Evolutionary conservation across 2,797 vertebrate species (phyloP).

Genomic region (Octomys mimax): DNA sequence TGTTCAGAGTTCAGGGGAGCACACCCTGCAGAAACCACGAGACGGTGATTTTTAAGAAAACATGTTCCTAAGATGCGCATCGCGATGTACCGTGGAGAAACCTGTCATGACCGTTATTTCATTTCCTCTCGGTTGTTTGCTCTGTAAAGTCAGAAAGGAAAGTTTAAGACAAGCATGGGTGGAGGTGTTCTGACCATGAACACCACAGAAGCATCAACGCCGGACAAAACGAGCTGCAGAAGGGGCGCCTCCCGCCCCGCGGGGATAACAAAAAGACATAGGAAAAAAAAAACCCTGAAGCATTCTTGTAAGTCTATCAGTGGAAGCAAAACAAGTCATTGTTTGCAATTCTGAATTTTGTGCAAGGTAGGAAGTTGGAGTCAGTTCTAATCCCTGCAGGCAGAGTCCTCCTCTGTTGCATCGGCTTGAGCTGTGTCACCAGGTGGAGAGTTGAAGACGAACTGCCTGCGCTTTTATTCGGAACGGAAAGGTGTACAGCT

Average conservation of each 20-base stretch:
- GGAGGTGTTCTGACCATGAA: no score
- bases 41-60: background rate
- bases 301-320: background rate
- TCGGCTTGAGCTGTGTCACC: background rate
- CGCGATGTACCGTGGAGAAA: background rate
- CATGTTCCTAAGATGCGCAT: background rate
- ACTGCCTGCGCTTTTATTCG: background rate
- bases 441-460: background rate
- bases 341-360: background rate
- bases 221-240: background rate
- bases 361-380: background rate
- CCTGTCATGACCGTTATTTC: background rate
- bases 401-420: background rate
- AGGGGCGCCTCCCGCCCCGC: fast-evolving
- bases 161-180: background rate
- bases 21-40: background rate
- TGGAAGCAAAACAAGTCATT: background rate
- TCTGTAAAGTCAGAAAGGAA: background rate
- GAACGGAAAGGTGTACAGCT: background rate
- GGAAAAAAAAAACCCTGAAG: background rate
- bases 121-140: background rate
- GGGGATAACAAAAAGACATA: background rate
- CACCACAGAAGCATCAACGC: no score
- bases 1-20: background rate
- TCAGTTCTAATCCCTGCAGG: background rate